Base-by-base conservation (phyloP, 2,113 vertebrate genomes). In the Spea multiplicata region DNA sequence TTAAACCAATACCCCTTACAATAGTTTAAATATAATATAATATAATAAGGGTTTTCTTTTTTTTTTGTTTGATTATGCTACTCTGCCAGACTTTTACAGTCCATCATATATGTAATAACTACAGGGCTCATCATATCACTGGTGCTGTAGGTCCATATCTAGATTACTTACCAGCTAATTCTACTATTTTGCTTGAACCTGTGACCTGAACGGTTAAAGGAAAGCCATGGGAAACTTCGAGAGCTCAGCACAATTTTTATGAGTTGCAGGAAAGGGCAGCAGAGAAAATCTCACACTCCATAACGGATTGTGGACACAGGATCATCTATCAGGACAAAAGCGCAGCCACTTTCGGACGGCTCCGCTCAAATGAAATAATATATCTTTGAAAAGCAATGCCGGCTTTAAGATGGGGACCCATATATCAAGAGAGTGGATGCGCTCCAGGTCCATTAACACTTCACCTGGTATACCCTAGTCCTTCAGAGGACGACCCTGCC, bases 351-450 rank as follows among this genome's bases (percentile, higher is more conserved):
- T 90, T 92, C 94, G 95, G 95, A 95, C 94, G 95, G 94, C 94
- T 95, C 94, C 94, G 94, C 95, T 96, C 96, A 98, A 99, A 99
- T 98, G 96, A 99, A 98, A 99, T 99, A 98, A 99, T 99, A 99
- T 99, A 99, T 98, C 97, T 99, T 97, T 99, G 96, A 98, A 98
- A 99, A 95, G 94, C 95, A 95, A 95, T 93, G 96, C 96, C 96
- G 84, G 93, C 94, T 91, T 94, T 93, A 88, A 93, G 93, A 93
- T 92, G 87, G 83, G 91, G 91, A 92, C 92, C 96, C 95, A 98
- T 99, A 98, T 95, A 99, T 99, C 97, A 99, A 96, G 93, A 91
- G 93, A 93, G 96, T 95, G 95, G 95, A 96, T 97, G 94, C 92
- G 93, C 95, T 97, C 94, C 94, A 96, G 94, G 95, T 91, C 96